Evolutionary conservation across 2,113 vertebrate genomes (phyloP), one percentile per base, ranked within the genome.

Genomic region (Aptenodytes forsteri): DNA sequence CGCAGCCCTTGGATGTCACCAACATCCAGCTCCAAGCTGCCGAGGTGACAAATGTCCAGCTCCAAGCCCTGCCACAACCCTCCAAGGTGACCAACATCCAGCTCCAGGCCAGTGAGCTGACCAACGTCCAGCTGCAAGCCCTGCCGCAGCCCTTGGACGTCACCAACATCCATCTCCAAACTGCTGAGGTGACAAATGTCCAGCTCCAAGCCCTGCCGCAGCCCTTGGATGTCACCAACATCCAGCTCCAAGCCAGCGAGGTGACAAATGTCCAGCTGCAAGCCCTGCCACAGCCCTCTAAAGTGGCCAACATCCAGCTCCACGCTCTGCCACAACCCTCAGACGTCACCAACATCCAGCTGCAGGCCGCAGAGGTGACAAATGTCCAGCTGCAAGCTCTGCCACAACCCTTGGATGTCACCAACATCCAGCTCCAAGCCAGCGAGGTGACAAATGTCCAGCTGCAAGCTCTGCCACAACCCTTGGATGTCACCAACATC

Each of bases 111-210:
- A 76, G 67, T 4, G 55, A 84, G 4, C 25, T 84, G 14, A 50
- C 56, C 29, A 71, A 62, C 15, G n/a, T 88, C 46, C 98, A 98
- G 58, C 97, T 98, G 26, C 98, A 44, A 8, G 47, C 67, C 4
- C 20, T 78, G 46, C 58, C 76, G 5, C 58, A 30, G 6, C n/a
- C 75, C 58, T 62, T 10, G 0, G 23, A 81, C 5, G 42, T 89
- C 8, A 36, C 72, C 23, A 67, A 44, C 9, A 47, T 87, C 64
- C 85, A 78, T 20, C 64, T 87, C 6, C 73, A 52, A 10, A 44
- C 50, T 5, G 13, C 5, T 6, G 69, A 71, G n/a, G 69, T 52
- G 47, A 52, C 69, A 8, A 71, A 52, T 15, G 70, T 65, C 27
- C 62, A 44, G 62, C 40, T 65, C 5, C 65, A 46, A 67, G 42